Conservation (phyloP, 2,797 vertebrate genomes). For the Margarornis squamiger region DNA sequence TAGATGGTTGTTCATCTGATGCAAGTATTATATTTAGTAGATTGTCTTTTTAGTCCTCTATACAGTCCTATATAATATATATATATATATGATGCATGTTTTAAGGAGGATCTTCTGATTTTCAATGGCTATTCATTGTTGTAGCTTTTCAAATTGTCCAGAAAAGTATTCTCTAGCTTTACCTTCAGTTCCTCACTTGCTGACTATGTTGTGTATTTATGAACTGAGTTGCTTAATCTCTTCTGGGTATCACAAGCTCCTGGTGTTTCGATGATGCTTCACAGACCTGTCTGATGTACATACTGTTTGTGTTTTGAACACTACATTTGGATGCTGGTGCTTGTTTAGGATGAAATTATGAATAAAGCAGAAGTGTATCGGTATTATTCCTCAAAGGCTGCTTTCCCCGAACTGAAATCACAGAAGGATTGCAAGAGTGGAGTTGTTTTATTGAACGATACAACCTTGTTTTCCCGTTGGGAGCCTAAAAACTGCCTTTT, state of each 20-base stretch:
- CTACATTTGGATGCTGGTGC: background rate
- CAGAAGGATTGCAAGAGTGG: slow-evolving; percentile 28
- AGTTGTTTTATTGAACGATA: slow-evolving; percentile 67
- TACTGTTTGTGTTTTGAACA: background rate
- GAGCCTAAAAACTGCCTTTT: slow-evolving; percentile 64
- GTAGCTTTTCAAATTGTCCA: background rate
- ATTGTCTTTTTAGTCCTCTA: slow-evolving; percentile 28
- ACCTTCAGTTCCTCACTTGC: background rate
- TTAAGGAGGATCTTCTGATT: slow-evolving; percentile 18
- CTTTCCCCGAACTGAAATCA: slow-evolving; percentile 44
- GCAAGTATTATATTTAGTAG: slow-evolving; percentile 28
- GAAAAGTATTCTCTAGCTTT: background rate
- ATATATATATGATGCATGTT: background rate
- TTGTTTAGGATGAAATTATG: background rate
- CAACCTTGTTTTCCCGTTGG: slow-evolving; percentile 35
- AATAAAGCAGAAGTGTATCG: background rate
- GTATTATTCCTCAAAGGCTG: slow-evolving; percentile 53
- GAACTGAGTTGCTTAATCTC: background rate
- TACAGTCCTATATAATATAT: too few relatives aligned
- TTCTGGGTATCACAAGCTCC: background rate
- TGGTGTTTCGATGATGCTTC: background rate
- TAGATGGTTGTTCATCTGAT: slow-evolving; percentile 66
- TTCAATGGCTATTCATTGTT: slow-evolving; percentile 7
- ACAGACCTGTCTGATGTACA: background rate
- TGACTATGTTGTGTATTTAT: background rate